A percentile compares a stretch with the other conserved stretches of the same genome.
Evolutionary conservation across 2,888 invertebrate genomes (phyloP).

Genomic region (Tribolium freemani): DNA sequence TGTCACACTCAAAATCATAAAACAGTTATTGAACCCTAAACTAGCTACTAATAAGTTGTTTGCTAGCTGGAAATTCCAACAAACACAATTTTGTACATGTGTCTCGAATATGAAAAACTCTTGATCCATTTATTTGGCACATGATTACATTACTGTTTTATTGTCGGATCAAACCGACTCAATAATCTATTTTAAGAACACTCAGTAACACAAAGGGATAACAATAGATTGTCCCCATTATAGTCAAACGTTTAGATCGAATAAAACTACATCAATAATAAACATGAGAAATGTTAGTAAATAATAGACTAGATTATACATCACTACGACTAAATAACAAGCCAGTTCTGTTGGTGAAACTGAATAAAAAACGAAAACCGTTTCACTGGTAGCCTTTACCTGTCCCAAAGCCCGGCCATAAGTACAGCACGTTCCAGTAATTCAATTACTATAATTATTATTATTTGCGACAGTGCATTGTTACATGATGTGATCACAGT

Average conservation of each 20-base stretch:
- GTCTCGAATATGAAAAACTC: slow-evolving; percentile 49
- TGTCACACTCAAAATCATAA: slow-evolving; percentile 38
- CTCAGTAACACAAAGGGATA: slow-evolving; percentile 64
- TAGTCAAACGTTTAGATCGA: slow-evolving; percentile 66
- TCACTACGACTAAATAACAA: slow-evolving; percentile 56
- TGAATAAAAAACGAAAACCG: slow-evolving; percentile 14
- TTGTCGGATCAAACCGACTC: background rate
- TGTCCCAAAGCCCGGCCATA: slow-evolving; percentile 2
- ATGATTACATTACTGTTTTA: slow-evolving; percentile 49
- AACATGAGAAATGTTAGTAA: slow-evolving; percentile 58
- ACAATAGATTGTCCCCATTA: slow-evolving; percentile 68
- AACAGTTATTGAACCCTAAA: slow-evolving; percentile 36
- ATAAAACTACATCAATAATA: slow-evolving; percentile 60
- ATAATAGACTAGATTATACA: slow-evolving; percentile 55
- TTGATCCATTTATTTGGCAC: slow-evolving; percentile 61
- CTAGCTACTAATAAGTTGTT: slow-evolving; percentile 18
- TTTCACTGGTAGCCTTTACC: slow-evolving; percentile 20
- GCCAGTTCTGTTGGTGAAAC: slow-evolving; percentile 41
- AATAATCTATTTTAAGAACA: slow-evolving; percentile 55
- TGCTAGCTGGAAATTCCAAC: slow-evolving; percentile 32
- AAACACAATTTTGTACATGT: slow-evolving; percentile 47
- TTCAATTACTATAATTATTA: slow-evolving; percentile 50
- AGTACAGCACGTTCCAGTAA: slow-evolving; percentile 35
- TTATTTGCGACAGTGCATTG: slow-evolving; percentile 58
- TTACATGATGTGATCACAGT: slow-evolving; percentile 64